These are phyloP conservation scores for human DNA, from an alignment of 2,113 vertebrate genomes.

Conservation along the genomic window GRCh38 chr15:72139501-72140000, in stretches of 20 bases:
- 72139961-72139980: constrained; percentile 94
- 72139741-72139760: constrained; percentile 87
- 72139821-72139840: constrained; percentile 89
- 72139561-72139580: constrained; percentile 59
- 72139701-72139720: constrained; percentile 97
- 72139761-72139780: constrained; percentile 85
- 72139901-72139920: constrained; percentile 92
- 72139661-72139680: constrained; percentile 92
- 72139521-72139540: not conserved
- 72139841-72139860: constrained; percentile 93
- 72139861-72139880: constrained; percentile 88
- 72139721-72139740: constrained; percentile 97
- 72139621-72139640: constrained; percentile 95
- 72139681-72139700: constrained; percentile 94
- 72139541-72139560: not conserved
- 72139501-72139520: constrained; percentile 12
- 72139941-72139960: constrained; percentile 89
- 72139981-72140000: constrained; percentile 93
- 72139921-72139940: constrained; percentile 98
- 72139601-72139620: not conserved
- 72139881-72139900: constrained; percentile 96
- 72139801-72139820: constrained; percentile 97
- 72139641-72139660: constrained; percentile 96
- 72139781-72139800: constrained; percentile 96
- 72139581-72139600: constrained; percentile 68